phyloP scores from a whole-genome alignment of 2,113 vertebrate species.

The Rhegmatorhina hoffmannsi region DNA sequence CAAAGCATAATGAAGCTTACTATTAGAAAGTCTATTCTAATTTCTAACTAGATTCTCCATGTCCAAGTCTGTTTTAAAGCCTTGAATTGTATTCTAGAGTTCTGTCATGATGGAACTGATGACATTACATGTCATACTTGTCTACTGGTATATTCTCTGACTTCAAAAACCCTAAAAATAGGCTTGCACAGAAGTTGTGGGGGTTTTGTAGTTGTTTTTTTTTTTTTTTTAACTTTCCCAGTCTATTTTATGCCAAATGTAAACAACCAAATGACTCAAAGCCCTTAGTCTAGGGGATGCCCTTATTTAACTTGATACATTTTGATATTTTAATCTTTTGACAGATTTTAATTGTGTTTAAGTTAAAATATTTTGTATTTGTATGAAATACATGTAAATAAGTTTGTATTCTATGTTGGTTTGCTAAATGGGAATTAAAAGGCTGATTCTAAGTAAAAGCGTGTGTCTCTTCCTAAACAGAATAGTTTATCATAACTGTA shows the following conservation, averaged over 20 bases:
- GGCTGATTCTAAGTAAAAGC: not conserved
- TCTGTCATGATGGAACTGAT: not conserved
- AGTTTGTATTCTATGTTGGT: conserved; percentile 2
- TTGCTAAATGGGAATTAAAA: conserved; percentile 21
- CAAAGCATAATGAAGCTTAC: not conserved
- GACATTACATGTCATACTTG: not conserved
- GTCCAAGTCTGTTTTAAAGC: not conserved
- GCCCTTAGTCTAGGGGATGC: not conserved
- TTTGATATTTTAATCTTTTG: not conserved
- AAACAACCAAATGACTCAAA: not conserved
- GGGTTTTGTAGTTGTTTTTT: too few relatives aligned
- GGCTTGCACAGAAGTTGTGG: not conserved
- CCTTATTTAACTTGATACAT: conserved; percentile 44
- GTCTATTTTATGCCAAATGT: not conserved
- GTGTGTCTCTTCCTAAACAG: not conserved
- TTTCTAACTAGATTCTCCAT: not conserved
- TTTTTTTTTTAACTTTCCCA: not conserved
- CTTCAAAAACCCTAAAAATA: not conserved
- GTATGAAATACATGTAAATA: conserved; percentile 13
- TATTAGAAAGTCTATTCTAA: not conserved
- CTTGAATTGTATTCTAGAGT: not conserved
- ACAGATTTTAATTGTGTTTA: conserved; percentile 3
- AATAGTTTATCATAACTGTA: not conserved
- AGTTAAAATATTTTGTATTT: conserved; percentile 24
- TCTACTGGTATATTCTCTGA: not conserved